Conservation (phyloP, 2,888 invertebrate species). For the Cheilosia grossa region DNA sequence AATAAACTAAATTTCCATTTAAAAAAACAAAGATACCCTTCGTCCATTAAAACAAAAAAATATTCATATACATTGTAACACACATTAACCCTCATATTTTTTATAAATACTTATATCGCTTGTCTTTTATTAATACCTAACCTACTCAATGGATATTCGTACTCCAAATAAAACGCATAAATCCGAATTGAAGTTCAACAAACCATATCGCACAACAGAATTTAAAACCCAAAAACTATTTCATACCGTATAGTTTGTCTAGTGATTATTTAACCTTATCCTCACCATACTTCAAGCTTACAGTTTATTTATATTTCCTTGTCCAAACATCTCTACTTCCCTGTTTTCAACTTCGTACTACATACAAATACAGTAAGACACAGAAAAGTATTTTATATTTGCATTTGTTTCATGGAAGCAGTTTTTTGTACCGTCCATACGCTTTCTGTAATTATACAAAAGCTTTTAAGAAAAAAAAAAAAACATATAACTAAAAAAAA, state of each 20-base stretch:
- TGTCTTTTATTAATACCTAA: slow-evolving; percentile 33
- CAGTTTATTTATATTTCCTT: slow-evolving; percentile 31
- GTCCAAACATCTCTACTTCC: slow-evolving; percentile 12
- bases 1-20: slow-evolving; percentile 57
- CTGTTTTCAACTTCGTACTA: slow-evolving; percentile 28
- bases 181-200: slow-evolving; percentile 67
- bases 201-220: slow-evolving; percentile 72
- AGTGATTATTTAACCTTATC: slow-evolving; percentile 27
- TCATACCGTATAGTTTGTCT: slow-evolving; percentile 17
- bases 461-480: slow-evolving; percentile 64
- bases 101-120: slow-evolving; percentile 66
- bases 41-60: slow-evolving; percentile 66
- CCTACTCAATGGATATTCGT: slow-evolving; percentile 31
- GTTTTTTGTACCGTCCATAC: slow-evolving; percentile 82
- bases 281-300: background rate
- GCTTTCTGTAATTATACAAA: slow-evolving; percentile 79
- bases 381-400: slow-evolving; percentile 52
- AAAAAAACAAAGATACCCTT: slow-evolving; percentile 45
- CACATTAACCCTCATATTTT: slow-evolving; percentile 61
- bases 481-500: slow-evolving; percentile 44
- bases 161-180: slow-evolving; percentile 28
- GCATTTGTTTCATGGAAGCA: slow-evolving; percentile 74
- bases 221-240: slow-evolving; percentile 53
- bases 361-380: slow-evolving; percentile 44
- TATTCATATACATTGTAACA: slow-evolving; percentile 67